Percentiles rank a stretch among this genome's conserved stretches.
Conservation (phyloP, 2,797 vertebrate genomes). For the Chiloscyllium punctatum region DNA sequence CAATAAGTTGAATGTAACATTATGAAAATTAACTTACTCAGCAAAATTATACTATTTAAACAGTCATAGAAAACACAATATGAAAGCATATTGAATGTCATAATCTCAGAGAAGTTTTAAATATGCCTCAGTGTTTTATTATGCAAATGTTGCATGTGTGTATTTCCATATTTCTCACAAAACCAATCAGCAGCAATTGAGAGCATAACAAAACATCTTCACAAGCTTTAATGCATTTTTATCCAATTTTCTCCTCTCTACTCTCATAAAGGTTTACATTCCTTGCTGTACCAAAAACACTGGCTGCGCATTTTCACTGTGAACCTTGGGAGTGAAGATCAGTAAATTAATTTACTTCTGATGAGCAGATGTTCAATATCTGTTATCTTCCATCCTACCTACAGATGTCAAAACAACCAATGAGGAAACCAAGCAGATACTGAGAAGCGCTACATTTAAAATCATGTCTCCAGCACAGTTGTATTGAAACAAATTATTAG, state of each 20-base stretch:
- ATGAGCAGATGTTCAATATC: neutral
- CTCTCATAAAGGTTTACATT: neutral
- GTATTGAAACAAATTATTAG: neutral
- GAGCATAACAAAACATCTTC: neutral
- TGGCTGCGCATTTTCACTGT: neutral
- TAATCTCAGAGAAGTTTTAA: neutral
- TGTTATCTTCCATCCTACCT: neutral
- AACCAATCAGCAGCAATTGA: neutral
- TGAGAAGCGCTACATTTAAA: neutral
- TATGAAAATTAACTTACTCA: neutral
- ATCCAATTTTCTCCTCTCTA: neutral
- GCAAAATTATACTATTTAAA: neutral
- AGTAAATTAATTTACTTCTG: neutral
- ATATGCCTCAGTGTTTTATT: neutral
- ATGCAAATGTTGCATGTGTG: neutral
- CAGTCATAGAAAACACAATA: no score
- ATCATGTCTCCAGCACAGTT: neutral
- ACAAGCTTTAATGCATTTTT: neutral
- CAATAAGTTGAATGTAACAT: neutral
- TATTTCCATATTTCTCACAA: slow-evolving; percentile 9
- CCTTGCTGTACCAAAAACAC: neutral
- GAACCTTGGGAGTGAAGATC: neutral
- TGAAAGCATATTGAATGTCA: neutral
- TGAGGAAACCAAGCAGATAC: neutral
- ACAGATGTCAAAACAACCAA: neutral